Evolutionary conservation across 2,797 vertebrate species (phyloP), one percentile per base, ranked within the genome.

Genomic region (Coregonus suidteri): DNA sequence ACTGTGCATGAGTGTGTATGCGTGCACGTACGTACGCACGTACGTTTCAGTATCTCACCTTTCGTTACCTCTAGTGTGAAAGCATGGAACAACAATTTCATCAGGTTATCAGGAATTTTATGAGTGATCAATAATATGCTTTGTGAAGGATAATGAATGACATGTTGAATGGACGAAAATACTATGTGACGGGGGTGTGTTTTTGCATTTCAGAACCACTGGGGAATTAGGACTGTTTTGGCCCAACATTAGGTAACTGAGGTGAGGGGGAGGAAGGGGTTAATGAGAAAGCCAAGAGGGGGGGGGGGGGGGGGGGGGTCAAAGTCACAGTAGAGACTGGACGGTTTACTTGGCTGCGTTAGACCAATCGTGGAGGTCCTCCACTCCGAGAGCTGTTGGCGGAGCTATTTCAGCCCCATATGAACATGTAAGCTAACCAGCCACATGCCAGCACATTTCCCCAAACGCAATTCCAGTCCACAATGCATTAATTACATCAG

Each of bases 41-140:
- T 59, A 16, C n/a, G 35, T 54, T 71, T 56, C 51, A 31, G 74
- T 65, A 4, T 84, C 93, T 94, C 94, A 94, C 93, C 93, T 94
- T 88, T 89, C 56, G 71, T 91, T 91, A 87, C 87, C 85, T 93
- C 93, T 94, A 93, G 68, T 83, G 83, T 79, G 91, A 83, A 84
- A 87, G 93, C 94, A 86, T 94, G 94, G 85, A 94, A 94, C 84
- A 83, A 74, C 41, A 92, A 93, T 18, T 67, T 80, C 20, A 89
- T 87, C 82, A 88, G 89, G 90, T 93, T 89, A 92, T 85, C 74
- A 75, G 59, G 75, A 83, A 83, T 64, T 20, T 34, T 51, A 76
- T 47, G 65, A 54, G 79, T 69, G 65, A 5, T 59, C 25, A 25
- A 25, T 41, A 6, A 70, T 56, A 65, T 41, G 37, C 5, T 64